Evolutionary conservation across 2,888 invertebrate genomes (phyloP), one percentile per base, ranked within the genome.

Genomic region (Oxystoma pomonae): DNA sequence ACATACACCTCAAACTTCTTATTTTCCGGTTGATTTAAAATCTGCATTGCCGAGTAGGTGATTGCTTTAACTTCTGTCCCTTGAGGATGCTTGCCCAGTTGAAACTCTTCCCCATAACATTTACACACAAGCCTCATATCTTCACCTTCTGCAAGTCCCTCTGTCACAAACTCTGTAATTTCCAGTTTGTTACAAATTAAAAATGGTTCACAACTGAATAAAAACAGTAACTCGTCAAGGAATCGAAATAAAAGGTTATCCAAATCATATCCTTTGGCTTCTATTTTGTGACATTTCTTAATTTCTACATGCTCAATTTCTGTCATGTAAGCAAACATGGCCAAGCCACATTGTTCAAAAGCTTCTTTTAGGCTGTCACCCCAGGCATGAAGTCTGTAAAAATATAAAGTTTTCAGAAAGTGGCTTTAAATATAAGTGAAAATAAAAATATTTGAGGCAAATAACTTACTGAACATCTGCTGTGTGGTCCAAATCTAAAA

Each of bases 51-150:
- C 5, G 98, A 98, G 81, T 99, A 99, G 2, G 99, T 99, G 69
- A 99, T 99, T 35, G 99, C 99, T 80, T 99, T 99, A 1, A 99
- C 96, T 83, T 99, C 99, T 1, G 95, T 91, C 16, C 98, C 98
- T 82, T 97, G 98, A 0, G 97, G 94, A 83, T 99, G 98, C 80
- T 94, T 97, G 1, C 89, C 89, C 62, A 98, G 83, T 73, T 87
- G 86, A 81, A 99, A 99, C 72, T 92, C 90, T 82, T 99, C 99
- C n/a, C 99, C 98, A 75, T 89, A 94, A 76, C 90, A 90, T 71
- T 85, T 85, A 74, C 90, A 90, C 70, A 87, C 89, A 74, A 98
- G 92, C 74, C 85, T 87, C 77, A 94, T 93, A 72, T 90, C 90
- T 73, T 90, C 90, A 35, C 35, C 35, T 35, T 35, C 35, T 35